These are phyloP conservation scores for Psittacula cyanocephala DNA, from an alignment of 2,113 vertebrate species.

Conservation along the genomic window DNA sequence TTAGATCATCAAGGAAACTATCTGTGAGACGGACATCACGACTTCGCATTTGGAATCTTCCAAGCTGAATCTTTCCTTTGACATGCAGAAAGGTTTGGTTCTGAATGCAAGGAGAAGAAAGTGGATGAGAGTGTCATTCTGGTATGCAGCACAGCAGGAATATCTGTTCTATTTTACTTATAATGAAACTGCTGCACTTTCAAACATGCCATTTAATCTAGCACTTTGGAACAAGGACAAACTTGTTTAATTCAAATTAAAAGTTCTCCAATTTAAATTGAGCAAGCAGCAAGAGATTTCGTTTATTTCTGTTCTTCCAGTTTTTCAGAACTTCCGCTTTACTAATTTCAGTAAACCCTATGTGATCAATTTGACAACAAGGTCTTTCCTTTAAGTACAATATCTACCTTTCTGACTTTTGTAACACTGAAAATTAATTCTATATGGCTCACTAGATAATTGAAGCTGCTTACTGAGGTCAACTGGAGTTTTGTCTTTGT, in stretches of 20 bases:
- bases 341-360: neutral
- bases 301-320: neutral
- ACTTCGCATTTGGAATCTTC: constrained; percentile 82
- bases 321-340: neutral
- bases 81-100: constrained; percentile 74
- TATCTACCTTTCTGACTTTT: neutral
- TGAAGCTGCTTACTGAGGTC: neutral
- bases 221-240: neutral
- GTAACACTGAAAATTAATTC: neutral
- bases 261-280: neutral
- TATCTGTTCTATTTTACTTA: neutral
- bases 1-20: constrained; percentile 80
- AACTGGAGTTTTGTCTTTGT: neutral
- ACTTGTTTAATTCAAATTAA: neutral
- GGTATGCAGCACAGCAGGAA: neutral
- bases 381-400: neutral
- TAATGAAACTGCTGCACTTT: neutral
- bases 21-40: constrained; percentile 68
- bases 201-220: neutral
- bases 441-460: neutral
- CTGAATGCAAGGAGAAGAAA: constrained; percentile 30
- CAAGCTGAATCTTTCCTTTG: constrained; percentile 83
- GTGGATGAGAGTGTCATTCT: constrained; percentile 47
- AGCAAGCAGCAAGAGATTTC: neutral
- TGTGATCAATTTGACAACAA: neutral